Percentiles rank a stretch among this genome's conserved stretches.
phyloP scores from a whole-genome alignment of 2,113 vertebrate species.

The Balaeniceps rex region DNA sequence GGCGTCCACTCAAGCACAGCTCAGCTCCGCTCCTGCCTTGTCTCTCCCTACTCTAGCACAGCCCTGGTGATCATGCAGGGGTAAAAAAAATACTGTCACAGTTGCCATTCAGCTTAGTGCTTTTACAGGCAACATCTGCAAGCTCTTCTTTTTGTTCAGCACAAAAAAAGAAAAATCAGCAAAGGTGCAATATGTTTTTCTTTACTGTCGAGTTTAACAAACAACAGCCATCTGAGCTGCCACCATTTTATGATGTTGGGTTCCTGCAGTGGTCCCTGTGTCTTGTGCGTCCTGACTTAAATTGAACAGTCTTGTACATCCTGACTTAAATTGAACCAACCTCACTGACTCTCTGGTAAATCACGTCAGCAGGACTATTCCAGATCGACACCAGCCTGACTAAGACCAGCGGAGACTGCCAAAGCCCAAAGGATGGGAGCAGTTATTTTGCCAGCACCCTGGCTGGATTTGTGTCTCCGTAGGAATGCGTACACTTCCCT shows the following conservation, averaged over 20 bases:
- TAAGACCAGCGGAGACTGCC: neutral
- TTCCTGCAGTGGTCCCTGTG: neutral
- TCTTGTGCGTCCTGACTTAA: neutral
- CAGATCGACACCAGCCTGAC: neutral
- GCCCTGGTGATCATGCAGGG: neutral
- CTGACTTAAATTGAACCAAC: neutral
- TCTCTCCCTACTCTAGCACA: neutral
- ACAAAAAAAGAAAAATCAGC: neutral
- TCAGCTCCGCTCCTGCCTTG: neutral
- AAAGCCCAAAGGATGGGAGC: slow-evolving; percentile 26
- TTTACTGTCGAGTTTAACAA: neutral
- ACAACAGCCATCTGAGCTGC: neutral
- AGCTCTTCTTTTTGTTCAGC: neutral
- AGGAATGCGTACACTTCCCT: slow-evolving; percentile 5
- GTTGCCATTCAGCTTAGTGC: neutral
- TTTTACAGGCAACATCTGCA: neutral
- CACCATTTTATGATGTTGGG: neutral
- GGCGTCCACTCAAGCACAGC: neutral
- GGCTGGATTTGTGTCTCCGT: slow-evolving; percentile 30
- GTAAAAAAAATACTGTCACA: neutral
- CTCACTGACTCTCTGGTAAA: neutral
- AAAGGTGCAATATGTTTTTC: neutral
- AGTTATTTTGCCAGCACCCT: slow-evolving; percentile 10
- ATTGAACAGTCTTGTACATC: neutral
- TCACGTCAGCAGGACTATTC: neutral